phyloP scores from a whole-genome alignment of 1,140 invertebrate species.

The Chionoecetes opilio region DNA sequence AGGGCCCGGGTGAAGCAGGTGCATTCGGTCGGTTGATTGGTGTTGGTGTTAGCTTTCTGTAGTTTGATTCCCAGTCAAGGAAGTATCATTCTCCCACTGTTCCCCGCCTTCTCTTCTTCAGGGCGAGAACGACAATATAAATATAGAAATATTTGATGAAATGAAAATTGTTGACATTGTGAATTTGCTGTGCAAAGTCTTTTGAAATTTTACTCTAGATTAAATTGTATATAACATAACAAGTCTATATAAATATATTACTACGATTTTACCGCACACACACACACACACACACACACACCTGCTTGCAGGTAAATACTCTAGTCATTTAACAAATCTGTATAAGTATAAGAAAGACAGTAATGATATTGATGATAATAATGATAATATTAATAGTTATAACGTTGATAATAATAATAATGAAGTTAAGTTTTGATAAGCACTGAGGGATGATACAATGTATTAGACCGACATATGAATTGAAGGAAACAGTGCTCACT shows the following conservation, averaged over 20 bases:
- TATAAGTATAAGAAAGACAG: background rate
- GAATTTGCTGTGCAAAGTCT: background rate
- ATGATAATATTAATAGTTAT: too few species aligned
- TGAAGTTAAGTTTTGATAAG: too few species aligned
- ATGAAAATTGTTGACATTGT: background rate
- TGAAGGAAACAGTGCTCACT: too few species aligned
- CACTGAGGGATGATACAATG: too few species aligned
- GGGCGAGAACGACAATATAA: background rate
- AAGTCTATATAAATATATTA: background rate
- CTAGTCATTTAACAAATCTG: background rate
- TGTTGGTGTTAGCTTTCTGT: too few species aligned
- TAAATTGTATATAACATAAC: slow-evolving; percentile 22
- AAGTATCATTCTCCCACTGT: too few species aligned
- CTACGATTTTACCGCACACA: background rate
- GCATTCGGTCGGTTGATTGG: too few species aligned
- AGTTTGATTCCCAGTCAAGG: too few species aligned
- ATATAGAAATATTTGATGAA: background rate
- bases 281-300: background rate
- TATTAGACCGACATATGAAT: too few species aligned
- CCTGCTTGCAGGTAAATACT: background rate
- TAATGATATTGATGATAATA: background rate
- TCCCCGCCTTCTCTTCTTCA: too few species aligned
- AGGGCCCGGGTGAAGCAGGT: too few species aligned
- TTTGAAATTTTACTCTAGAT: background rate
- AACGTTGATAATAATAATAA: too few species aligned